A percentile compares a stretch with the other conserved stretches of the same genome.
Conservation (phyloP, 2,888 invertebrate species). For the Drosophila gaucha region DNA sequence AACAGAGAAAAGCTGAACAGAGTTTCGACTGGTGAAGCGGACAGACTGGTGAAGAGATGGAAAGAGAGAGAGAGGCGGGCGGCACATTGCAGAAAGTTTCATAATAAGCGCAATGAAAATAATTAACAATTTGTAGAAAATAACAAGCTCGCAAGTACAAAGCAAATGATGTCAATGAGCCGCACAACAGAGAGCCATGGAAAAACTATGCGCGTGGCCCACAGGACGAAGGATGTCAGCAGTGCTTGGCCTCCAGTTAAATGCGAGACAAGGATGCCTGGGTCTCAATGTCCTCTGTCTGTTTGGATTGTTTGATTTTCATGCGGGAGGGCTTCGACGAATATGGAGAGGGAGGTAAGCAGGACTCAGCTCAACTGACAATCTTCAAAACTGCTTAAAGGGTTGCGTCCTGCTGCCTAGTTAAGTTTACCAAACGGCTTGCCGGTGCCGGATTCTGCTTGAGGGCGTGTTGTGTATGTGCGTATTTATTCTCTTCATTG, state of each 20-base stretch:
- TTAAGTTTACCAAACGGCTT: constrained; percentile 43
- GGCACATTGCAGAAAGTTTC: constrained; percentile 55
- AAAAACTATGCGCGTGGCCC: constrained; percentile 36
- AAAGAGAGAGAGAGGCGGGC: background rate
- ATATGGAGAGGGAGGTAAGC: background rate
- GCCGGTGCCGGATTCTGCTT: background rate
- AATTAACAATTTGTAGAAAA: constrained; percentile 77
- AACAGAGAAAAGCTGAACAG: background rate
- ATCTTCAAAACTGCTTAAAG: constrained; percentile 51
- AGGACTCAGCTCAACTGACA: constrained; percentile 5
- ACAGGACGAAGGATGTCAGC: constrained; percentile 17
- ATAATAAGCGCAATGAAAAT: constrained; percentile 76
- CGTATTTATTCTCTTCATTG: constrained; percentile 19
- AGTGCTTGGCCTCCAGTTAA: constrained; percentile 13
- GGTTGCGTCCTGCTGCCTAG: constrained; percentile 39
- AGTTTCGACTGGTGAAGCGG: background rate
- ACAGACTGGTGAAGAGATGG: background rate
- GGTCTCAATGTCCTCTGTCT: constrained; percentile 40
- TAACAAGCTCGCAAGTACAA: constrained; percentile 61
- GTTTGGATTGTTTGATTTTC: constrained; percentile 45
- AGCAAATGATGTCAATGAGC: constrained; percentile 64
- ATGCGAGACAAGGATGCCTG: constrained; percentile 18
- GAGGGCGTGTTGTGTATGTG: constrained; percentile 3
- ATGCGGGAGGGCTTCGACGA: background rate
- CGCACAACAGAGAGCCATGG: constrained; percentile 16